Percentiles rank a stretch among this genome's conserved stretches.
Evolutionary conservation across 2,113 vertebrate genomes (phyloP).

Genomic region (Gopherus evgoodei): DNA sequence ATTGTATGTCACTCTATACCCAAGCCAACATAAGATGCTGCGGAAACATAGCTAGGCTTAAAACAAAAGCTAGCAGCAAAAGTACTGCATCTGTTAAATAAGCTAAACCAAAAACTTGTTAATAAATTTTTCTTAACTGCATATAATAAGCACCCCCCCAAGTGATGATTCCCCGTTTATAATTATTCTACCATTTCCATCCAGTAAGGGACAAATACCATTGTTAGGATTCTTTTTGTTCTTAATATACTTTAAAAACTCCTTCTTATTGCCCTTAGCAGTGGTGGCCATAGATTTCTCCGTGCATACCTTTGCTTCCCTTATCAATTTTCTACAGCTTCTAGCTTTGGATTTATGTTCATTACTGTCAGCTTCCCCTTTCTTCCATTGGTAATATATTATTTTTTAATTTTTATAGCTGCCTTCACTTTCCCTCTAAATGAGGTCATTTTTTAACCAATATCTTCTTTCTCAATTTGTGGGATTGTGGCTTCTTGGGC

Average conservation of each 20-base stretch:
- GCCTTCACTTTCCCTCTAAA: neutral
- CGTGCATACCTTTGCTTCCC: neutral
- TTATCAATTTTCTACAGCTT: neutral
- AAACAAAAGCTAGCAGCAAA: neutral
- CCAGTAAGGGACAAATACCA: neutral
- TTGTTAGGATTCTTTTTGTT: neutral
- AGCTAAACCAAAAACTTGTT: neutral
- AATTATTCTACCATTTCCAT: neutral
- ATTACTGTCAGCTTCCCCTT: neutral
- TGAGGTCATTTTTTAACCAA: neutral
- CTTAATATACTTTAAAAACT: neutral
- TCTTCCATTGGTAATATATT: neutral
- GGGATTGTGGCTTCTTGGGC: neutral
- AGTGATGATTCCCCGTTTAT: neutral
- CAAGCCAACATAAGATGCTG: neutral
- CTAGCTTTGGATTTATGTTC: neutral
- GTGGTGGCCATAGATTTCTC: neutral
- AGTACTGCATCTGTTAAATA: neutral
- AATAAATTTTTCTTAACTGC: neutral
- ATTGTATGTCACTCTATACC: neutral
- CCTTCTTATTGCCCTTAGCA: neutral
- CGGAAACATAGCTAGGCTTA: neutral
- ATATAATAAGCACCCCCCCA: neutral
- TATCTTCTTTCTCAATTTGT: neutral
- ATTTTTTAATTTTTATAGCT: neutral